Evolutionary conservation across 2,113 vertebrate genomes (phyloP), one percentile per base, ranked within the genome.

Genomic region (Gavialis gangeticus): DNA sequence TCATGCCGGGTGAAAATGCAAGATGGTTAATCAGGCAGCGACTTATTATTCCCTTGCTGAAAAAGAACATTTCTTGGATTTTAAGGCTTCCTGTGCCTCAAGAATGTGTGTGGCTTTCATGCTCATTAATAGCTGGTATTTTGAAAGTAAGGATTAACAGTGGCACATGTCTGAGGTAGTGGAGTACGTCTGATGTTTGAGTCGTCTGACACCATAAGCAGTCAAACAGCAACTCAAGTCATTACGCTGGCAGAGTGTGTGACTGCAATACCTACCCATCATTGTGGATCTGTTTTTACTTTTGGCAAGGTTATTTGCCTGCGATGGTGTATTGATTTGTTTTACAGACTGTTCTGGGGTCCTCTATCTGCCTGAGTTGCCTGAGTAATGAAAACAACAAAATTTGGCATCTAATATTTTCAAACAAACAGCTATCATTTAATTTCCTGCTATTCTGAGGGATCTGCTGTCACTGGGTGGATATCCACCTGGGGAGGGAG

Each of bases 221-320:
- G 10, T 17, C 12, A 9, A 81, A 62, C 0, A 1, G 69, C 16
- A 56, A 25, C 21, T 0, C 21, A 63, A 16, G 16, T 12, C 62
- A 62, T 12, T 46, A 3, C 28, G 1, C 9, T 6, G 24, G 37
- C 79, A 67, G 24, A 1, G 15, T 1, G 7, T 58, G 62, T 2
- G 22, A 5, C 78, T 55, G 56, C 75, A 30, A 10, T 34, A 88
- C 64, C 69, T 3, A 56, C 11, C 64, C 1, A 0, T 15, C 64
- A 62, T 2, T 1, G 10, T 11, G 24, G 10, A 10, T 12, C 2
- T 4, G 37, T 46, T 81, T 59, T 0, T 5, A 10, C 4, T 79
- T 34, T 10, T 22, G 15, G 8, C 30, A 46, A 62, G 34, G 11
- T 25, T 67, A 15, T 4, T 28, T 46, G 59, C 5, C 79, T 59